phyloP scores from a whole-genome alignment of 37 sponge, comb jelly and placozoan genomes.

The Cliona cf. orientalis region DNA sequence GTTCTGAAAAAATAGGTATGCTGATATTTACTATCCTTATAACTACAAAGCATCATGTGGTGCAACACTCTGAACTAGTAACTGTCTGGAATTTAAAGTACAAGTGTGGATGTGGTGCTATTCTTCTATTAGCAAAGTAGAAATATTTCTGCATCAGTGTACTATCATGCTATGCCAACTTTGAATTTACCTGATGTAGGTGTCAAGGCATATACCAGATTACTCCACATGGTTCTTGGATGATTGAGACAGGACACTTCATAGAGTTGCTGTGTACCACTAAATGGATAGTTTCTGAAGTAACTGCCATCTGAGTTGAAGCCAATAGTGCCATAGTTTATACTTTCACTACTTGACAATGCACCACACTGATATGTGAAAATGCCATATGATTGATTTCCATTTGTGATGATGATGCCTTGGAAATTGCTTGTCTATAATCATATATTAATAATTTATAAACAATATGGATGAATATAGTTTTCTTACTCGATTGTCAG shows the following conservation, averaged over 20 bases:
- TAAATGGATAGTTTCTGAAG: constrained; percentile 19
- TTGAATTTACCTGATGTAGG: constrained; percentile 1
- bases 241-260: constrained; percentile 13
- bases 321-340: constrained; percentile 17
- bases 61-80: too few species aligned
- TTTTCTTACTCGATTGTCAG: neutral
- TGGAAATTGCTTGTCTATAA: constrained; percentile 24
- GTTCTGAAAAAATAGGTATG: too few species aligned
- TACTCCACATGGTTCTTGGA: constrained; percentile 17
- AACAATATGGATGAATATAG: neutral
- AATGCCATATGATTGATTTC: constrained; percentile 12
- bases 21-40: neutral
- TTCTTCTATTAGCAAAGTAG: neutral
- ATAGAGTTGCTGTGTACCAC: neutral
- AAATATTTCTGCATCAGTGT: neutral
- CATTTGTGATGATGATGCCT: constrained; percentile 21
- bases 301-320: constrained; percentile 26
- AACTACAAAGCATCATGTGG: too few species aligned
- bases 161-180: neutral
- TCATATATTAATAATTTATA: neutral
- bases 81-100: too few species aligned
- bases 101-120: neutral
- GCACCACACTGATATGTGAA: constrained; percentile 20
- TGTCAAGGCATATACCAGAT: constrained; percentile 7
- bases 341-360: neutral